Percentiles rank a stretch among this genome's conserved stretches.
phyloP scores from a whole-genome alignment of 2,113 vertebrate genomes.

The Cyprinodon variegatus region DNA sequence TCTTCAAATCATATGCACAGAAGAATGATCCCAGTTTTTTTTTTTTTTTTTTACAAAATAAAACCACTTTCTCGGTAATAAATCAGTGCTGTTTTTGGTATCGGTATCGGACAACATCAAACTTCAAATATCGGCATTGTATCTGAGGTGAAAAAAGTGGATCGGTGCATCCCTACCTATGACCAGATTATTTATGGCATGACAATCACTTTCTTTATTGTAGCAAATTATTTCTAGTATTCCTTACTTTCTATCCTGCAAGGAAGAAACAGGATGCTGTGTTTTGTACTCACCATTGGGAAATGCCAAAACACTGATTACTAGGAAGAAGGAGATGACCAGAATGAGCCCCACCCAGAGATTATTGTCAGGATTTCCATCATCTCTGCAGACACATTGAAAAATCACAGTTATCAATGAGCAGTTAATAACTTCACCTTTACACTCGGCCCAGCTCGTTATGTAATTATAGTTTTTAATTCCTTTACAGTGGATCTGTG shows the following conservation, averaged over 20 bases:
- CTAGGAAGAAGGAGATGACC: constrained; percentile 95
- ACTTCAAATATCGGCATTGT: no score
- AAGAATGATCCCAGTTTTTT: no score
- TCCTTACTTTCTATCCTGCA: no score
- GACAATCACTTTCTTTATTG: background rate
- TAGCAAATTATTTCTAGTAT: background rate
- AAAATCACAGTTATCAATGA: constrained; percentile 25
- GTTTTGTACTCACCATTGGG: constrained; percentile 88
- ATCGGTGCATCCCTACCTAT: no score
- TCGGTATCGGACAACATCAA: no score
- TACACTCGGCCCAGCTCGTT: background rate
- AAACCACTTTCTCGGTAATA: no score
- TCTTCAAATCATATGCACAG: no score
- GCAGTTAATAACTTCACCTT: background rate
- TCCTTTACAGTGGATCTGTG: background rate
- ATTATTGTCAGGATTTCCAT: constrained; percentile 92
- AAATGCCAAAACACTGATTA: constrained; percentile 97
- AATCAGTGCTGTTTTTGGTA: no score
- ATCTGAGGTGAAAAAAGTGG: no score
- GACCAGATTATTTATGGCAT: background rate
- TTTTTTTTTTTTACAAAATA: no score
- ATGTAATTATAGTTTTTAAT: background rate
- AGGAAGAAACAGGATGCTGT: no score
- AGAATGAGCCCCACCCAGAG: constrained; percentile 94
- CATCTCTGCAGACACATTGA: constrained; percentile 83